phyloP scores from a whole-genome alignment of 2,888 invertebrate species.

The Pollenia labialis region DNA sequence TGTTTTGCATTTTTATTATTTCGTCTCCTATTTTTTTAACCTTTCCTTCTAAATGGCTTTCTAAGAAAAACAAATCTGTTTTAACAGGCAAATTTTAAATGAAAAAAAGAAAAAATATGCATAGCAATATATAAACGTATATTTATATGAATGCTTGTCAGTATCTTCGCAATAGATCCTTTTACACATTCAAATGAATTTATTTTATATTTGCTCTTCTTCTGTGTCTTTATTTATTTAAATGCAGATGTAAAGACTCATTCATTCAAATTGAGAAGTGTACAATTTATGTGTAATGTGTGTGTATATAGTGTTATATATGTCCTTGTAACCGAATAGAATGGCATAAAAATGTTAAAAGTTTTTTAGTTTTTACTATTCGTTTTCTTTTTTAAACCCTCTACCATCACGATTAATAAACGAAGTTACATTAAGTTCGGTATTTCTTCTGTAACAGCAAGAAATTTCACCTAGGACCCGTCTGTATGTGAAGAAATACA shows the following conservation, averaged over 20 bases:
- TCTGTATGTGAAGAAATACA: no score
- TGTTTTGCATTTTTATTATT: constrained; percentile 19
- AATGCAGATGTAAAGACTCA: constrained; percentile 48
- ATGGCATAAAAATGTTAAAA: constrained; percentile 17
- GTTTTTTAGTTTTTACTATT: constrained; percentile 7
- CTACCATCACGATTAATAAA: no score
- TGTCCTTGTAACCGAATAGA: constrained; percentile 51
- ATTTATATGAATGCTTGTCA: constrained; percentile 15
- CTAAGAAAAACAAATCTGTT: constrained; percentile 44
- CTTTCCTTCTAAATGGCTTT: constrained; percentile 27
- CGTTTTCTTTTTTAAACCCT: neutral
- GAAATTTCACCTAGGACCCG: no score
- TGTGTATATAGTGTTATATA: neutral
- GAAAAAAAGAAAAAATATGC: constrained; percentile 11
- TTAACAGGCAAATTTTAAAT: neutral
- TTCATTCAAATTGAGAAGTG: constrained; percentile 26
- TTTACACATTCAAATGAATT: constrained; percentile 59
- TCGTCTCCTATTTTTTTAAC: constrained; percentile 2
- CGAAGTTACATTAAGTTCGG: no score
- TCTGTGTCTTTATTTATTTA: constrained; percentile 54
- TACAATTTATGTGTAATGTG: neutral
- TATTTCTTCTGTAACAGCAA: no score
- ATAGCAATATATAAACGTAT: neutral
- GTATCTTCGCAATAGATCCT: constrained; percentile 35
- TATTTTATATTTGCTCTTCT: constrained; percentile 44